A percentile compares a stretch with the other conserved stretches of the same genome.
These are phyloP conservation scores for Drosophila sordidula DNA, from an alignment of 2,888 invertebrate species.

Conservation along the genomic window DNA sequence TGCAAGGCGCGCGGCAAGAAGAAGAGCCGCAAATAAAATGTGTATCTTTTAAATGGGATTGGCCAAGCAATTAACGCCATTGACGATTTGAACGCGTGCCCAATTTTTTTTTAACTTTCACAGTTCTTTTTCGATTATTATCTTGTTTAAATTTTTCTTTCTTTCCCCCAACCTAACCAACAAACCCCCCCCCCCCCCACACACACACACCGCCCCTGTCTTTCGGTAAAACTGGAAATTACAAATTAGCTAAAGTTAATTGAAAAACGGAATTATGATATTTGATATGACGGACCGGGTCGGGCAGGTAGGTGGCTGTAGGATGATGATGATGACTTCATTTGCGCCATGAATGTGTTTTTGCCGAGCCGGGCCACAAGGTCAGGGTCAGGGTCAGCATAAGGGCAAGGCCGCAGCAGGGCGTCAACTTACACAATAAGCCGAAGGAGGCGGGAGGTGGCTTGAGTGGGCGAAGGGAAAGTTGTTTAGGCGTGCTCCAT, in stretches of 20 bases:
- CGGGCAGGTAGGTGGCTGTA: background rate
- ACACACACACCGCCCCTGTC: no score
- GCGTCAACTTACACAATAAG: conserved; percentile 13
- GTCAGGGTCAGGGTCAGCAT: conserved; percentile 44
- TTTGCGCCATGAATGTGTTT: conserved; percentile 2
- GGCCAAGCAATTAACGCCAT: background rate
- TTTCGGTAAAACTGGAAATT: conserved; percentile 17
- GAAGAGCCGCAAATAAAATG: conserved; percentile 26
- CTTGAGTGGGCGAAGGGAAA: background rate
- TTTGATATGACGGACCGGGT: conserved; percentile 9
- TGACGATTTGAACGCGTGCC: conserved; percentile 4
- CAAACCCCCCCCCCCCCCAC: no score
- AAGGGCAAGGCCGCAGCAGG: conserved; percentile 21
- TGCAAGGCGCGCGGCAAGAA: conserved; percentile 27
- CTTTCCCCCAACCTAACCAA: no score
- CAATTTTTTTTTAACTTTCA: conserved; percentile 1
- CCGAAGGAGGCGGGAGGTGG: background rate
- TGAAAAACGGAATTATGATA: conserved; percentile 19
- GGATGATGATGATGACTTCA: conserved; percentile 43
- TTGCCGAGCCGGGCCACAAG: background rate
- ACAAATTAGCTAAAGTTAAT: conserved; percentile 25
- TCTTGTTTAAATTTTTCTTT: background rate
- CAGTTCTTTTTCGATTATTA: conserved; percentile 15
- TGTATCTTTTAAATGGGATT: no score
- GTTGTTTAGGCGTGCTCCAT: background rate